phyloP scores from a whole-genome alignment of 1,140 invertebrate genomes.

The Gryon sp. region DNA sequence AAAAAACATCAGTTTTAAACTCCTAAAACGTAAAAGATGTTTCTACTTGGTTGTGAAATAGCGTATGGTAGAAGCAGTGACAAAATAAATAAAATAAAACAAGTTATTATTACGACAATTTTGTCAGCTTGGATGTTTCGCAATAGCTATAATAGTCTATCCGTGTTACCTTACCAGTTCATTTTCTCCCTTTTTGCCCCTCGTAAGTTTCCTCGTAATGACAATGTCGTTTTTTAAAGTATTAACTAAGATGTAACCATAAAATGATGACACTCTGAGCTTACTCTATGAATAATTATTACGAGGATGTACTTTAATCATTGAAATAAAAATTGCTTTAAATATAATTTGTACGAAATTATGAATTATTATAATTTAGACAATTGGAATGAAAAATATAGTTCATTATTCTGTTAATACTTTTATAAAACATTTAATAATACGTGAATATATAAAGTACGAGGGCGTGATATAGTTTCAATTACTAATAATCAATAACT shows the following conservation, averaged over 20 bases:
- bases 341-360: no score
- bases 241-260: slow-evolving; percentile 32
- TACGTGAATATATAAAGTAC: no score
- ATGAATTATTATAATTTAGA: no score
- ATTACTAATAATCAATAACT: slow-evolving; percentile 6
- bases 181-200: slow-evolving; percentile 35
- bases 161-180: slow-evolving; percentile 25
- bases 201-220: slow-evolving; percentile 35
- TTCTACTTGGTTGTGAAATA: slow-evolving; percentile 24
- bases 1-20: slow-evolving; percentile 40
- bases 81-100: slow-evolving; percentile 46
- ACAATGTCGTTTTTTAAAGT: slow-evolving; percentile 18
- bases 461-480: slow-evolving; percentile 5
- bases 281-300: neutral
- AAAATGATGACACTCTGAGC: slow-evolving; percentile 15
- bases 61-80: slow-evolving; percentile 5
- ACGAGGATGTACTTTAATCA: no score
- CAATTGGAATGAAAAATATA: no score
- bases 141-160: slow-evolving; percentile 38
- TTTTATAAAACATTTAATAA: no score
- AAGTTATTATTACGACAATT: slow-evolving; percentile 54
- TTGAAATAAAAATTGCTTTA: no score
- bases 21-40: slow-evolving; percentile 32
- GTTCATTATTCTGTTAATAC: no score
- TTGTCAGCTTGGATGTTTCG: slow-evolving; percentile 18